These are phyloP conservation scores for Cuniculus paca DNA, from an alignment of 2,797 vertebrate species.

Conservation along the genomic window DNA sequence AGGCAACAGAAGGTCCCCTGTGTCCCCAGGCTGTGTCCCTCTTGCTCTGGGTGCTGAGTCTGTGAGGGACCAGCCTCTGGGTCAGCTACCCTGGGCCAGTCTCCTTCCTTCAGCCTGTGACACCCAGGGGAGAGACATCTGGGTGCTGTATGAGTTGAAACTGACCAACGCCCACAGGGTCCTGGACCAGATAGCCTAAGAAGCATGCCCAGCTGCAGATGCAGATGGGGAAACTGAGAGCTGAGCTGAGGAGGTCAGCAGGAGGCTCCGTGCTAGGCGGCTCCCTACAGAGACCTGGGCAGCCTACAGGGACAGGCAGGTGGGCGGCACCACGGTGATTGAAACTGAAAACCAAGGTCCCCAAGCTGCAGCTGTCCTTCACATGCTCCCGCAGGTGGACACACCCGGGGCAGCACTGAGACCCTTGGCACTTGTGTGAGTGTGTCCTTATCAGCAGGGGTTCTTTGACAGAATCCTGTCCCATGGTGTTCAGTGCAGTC, in stretches of 20 bases:
- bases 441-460: neutral
- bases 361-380: neutral
- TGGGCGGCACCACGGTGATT: neutral
- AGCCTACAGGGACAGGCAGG: neutral
- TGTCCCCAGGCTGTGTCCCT: neutral
- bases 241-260: slow-evolving; percentile 94
- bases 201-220: slow-evolving; percentile 96
- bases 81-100: neutral
- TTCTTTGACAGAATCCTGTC: neutral
- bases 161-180: slow-evolving; percentile 95
- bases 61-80: neutral
- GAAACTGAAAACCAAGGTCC: neutral
- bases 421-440: neutral
- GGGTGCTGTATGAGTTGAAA: slow-evolving; percentile 95
- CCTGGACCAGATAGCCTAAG: slow-evolving; percentile 96
- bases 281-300: slow-evolving; percentile 78
- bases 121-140: slow-evolving; percentile 94
- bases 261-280: slow-evolving; percentile 92
- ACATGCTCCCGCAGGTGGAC: neutral
- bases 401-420: neutral
- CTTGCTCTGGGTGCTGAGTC: neutral
- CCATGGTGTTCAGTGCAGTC: neutral
- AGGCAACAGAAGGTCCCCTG: neutral
- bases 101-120: slow-evolving; percentile 82
- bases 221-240: slow-evolving; percentile 93